A percentile compares a stretch with the other conserved stretches of the same genome.
phyloP scores from a whole-genome alignment of 2,113 vertebrate species.

The Danionella cerebrum region DNA sequence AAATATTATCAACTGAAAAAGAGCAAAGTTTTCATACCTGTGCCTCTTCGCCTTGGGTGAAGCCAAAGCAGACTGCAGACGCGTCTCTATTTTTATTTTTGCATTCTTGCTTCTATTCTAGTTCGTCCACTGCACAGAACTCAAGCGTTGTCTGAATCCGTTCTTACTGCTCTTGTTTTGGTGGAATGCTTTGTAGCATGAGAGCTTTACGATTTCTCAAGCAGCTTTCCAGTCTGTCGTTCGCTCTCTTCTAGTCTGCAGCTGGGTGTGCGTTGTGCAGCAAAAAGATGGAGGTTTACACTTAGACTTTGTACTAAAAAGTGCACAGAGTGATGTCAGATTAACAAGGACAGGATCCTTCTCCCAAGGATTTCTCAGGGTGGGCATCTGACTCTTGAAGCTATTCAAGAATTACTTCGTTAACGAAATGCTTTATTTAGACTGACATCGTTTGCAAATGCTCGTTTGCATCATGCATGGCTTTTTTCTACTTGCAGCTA shows the following conservation, averaged over 20 bases:
- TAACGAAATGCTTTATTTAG: background rate
- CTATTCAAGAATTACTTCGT: constrained; percentile 1
- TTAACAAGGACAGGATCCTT: background rate
- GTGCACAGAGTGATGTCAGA: background rate
- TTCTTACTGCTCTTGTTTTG: constrained; percentile 12
- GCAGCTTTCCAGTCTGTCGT: constrained; percentile 9
- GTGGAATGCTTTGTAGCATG: constrained; percentile 27
- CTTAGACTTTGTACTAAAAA: background rate
- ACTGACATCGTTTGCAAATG: background rate
- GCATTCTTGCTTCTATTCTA: constrained; percentile 36
- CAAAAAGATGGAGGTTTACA: background rate
- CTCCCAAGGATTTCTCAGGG: constrained; percentile 20
- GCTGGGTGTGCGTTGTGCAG: background rate
- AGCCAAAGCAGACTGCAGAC: constrained; percentile 72
- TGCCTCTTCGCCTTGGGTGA: constrained; percentile 64
- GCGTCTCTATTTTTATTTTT: constrained; percentile 37
- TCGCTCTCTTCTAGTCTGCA: background rate
- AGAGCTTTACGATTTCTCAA: constrained; percentile 34
- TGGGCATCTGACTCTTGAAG: constrained; percentile 8
- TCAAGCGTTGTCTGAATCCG: constrained; percentile 40
- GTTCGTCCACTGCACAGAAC: constrained; percentile 56
- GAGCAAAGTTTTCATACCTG: constrained; percentile 20
- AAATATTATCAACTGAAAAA: background rate
- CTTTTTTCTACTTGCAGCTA: constrained; percentile 42
- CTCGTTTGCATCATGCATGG: constrained; percentile 34